Percentiles rank a stretch among this genome's conserved stretches.
These are phyloP conservation scores for Clarias platycephalus DNA, from an alignment of 2,797 vertebrate species.

Conservation along the genomic window DNA sequence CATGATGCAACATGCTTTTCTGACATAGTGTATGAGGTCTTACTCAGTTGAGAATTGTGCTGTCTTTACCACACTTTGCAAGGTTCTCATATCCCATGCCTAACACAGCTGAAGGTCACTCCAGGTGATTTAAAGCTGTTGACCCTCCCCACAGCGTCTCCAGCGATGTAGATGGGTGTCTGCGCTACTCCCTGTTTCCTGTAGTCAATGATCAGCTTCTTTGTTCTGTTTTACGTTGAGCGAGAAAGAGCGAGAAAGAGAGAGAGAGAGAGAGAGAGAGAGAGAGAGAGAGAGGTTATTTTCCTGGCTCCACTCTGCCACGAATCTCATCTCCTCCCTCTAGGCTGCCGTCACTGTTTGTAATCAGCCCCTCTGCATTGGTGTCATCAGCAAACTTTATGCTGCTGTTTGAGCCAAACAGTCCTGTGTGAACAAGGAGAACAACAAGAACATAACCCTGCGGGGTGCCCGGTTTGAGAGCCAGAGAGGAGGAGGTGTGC, in stretches of 20 bases:
- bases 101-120: background rate
- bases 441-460: background rate
- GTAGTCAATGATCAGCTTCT: background rate
- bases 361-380: background rate
- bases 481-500: background rate
- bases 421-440: background rate
- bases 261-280: background rate
- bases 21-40: background rate
- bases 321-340: background rate
- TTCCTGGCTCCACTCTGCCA: background rate
- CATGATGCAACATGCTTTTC: background rate
- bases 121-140: background rate
- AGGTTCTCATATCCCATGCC: background rate
- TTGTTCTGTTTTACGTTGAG: background rate
- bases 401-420: background rate
- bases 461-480: background rate
- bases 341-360: background rate
- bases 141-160: background rate
- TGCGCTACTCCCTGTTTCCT: background rate
- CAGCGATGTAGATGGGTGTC: too few relatives aligned
- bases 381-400: conserved; percentile 1
- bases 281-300: background rate
- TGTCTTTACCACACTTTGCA: background rate
- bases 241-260: too few relatives aligned
- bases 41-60: background rate